Evolutionary conservation across 2,888 invertebrate species (phyloP).

Genomic region (Germaria angustata): DNA sequence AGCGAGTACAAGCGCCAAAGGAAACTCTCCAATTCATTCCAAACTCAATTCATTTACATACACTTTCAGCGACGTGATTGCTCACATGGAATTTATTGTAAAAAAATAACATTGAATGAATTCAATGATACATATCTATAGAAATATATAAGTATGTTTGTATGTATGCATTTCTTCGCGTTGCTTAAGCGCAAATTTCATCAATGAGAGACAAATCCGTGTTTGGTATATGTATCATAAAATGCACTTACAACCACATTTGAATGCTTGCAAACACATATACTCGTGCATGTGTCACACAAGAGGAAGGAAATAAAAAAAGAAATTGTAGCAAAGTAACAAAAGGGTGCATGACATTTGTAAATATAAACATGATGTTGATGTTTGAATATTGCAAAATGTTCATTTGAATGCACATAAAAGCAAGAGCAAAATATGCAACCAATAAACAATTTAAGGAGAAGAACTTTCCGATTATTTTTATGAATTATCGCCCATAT

Average conservation of each 20-base stretch:
- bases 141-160: neutral
- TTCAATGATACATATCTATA: neutral
- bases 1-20: neutral
- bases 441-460: constrained; percentile 23
- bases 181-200: constrained; percentile 53
- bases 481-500: too few relatives aligned
- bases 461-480: too few relatives aligned
- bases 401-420: constrained; percentile 57
- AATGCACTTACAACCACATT: neutral
- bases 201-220: constrained; percentile 41
- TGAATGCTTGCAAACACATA: neutral
- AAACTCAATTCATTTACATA: neutral
- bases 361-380: constrained; percentile 57
- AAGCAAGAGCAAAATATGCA: neutral
- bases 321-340: neutral
- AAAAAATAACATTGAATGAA: neutral
- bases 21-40: neutral
- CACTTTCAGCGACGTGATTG: neutral
- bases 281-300: neutral
- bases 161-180: constrained; percentile 1
- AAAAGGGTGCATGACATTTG: constrained; percentile 53
- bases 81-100: neutral
- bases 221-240: constrained; percentile 19
- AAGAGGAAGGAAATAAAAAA: constrained; percentile 40
- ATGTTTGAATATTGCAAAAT: constrained; percentile 56